Evolutionary conservation across 2,797 vertebrate species (phyloP).

Genomic region (Syngnathus rostellatus): DNA sequence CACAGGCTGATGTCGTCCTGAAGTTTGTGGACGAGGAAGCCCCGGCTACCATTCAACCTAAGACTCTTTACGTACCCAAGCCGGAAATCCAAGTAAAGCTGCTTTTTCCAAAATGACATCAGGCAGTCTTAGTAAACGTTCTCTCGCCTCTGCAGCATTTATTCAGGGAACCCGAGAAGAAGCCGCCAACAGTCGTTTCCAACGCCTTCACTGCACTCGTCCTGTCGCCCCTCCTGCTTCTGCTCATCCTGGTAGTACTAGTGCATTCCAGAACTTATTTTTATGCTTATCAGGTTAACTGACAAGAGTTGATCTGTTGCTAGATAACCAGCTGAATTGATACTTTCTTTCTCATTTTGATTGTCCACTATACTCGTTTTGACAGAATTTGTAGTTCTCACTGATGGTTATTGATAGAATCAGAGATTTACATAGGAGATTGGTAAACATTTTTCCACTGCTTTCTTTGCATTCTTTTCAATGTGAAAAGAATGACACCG

Average conservation of each 20-base stretch:
- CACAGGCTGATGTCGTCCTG: slow-evolving; percentile 87
- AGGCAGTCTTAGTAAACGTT: not conserved
- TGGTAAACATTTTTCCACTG: slow-evolving; percentile 15
- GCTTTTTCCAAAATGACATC: not conserved
- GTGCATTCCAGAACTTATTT: not conserved
- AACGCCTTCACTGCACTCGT: slow-evolving; percentile 91
- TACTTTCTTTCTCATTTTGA: not conserved
- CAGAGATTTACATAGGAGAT: slow-evolving; percentile 24
- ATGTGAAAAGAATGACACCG: slow-evolving; percentile 19
- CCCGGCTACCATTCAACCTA: slow-evolving; percentile 79
- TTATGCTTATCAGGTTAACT: not conserved
- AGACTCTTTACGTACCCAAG: slow-evolving; percentile 90
- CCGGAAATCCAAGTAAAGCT: slow-evolving; percentile 88
- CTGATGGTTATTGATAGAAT: slow-evolving; percentile 39
- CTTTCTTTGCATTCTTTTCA: slow-evolving; percentile 36
- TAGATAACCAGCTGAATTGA: not conserved
- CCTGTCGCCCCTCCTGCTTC: slow-evolving; percentile 85
- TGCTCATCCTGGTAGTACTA: slow-evolving; percentile 82
- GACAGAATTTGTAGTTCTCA: slow-evolving; percentile 13
- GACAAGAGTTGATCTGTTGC: not conserved
- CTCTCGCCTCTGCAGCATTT: slow-evolving; percentile 74
- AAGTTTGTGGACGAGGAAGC: slow-evolving; percentile 93
- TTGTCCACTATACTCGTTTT: not conserved
- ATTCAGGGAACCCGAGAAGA: slow-evolving; percentile 97
- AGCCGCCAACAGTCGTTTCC: slow-evolving; percentile 89